Evolutionary conservation across 2,113 vertebrate species (phyloP).

Genomic region (Megaleporinus macrocephalus): DNA sequence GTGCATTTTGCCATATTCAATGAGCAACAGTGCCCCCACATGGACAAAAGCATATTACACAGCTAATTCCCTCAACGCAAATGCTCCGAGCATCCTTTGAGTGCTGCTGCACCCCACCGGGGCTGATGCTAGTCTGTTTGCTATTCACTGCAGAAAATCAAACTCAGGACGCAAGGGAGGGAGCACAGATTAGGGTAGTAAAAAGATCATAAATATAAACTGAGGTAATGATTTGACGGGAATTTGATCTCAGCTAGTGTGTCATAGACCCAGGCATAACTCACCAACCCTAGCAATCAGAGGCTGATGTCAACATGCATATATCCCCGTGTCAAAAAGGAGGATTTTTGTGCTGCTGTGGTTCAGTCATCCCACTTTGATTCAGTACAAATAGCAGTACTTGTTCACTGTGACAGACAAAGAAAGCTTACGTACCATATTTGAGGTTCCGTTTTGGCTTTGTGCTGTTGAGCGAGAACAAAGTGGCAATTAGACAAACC

Average conservation of each 20-base stretch:
- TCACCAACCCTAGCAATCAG: neutral
- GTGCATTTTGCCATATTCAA: slow-evolving; percentile 19
- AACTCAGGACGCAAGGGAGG: neutral
- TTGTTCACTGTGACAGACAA: neutral
- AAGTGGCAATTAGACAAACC: slow-evolving; percentile 4
- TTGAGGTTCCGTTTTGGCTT: slow-evolving; percentile 52
- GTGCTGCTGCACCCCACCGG: neutral
- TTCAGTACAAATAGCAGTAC: neutral
- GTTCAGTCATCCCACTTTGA: neutral
- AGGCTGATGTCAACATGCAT: neutral
- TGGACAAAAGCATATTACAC: slow-evolving; percentile 48
- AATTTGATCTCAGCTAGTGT: neutral
- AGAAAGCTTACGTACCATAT: slow-evolving; percentile 66
- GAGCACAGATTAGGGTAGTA: neutral
- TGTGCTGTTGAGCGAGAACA: slow-evolving; percentile 57
- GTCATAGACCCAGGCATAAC: neutral
- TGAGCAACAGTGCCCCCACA: slow-evolving; percentile 71
- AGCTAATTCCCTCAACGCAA: neutral
- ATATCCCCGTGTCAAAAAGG: neutral
- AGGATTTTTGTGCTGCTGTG: neutral
- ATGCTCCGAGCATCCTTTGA: slow-evolving; percentile 7
- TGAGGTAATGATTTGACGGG: neutral
- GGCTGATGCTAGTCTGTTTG: slow-evolving; percentile 11
- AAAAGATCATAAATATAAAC: neutral
- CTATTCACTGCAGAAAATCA: slow-evolving; percentile 17